Base-by-base conservation (phyloP, 1,140 invertebrate species). In the Oryzaephilus surinamensis region DNA sequence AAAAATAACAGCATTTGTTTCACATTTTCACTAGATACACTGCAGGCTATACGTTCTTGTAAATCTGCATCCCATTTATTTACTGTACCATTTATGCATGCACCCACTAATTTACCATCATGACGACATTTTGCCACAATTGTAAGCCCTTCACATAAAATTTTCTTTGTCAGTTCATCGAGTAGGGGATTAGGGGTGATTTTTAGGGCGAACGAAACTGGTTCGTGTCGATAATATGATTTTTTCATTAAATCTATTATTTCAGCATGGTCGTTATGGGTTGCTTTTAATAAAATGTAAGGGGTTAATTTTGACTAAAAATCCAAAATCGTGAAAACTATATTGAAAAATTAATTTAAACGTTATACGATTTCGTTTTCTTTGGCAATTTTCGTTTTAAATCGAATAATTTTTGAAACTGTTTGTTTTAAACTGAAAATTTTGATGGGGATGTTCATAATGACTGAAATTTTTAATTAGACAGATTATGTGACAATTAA, bases 1-100 rank as follows among this genome's bases (percentile, higher is more conserved):
- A 43, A 63, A 42, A 70, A 69, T 31, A 63, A 53, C 5, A 66
- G 38, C 11, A 67, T 32, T 18, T 63, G 53, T 14, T 45, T 50
- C 8, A 54, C 33, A 11, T 47, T 42, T 0, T 46, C 43, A 12
- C 42, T 28, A 3, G 56, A 46, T 20, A 58, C 51, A 6, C 43
- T 43, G 32, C 53, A 56, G 2, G 62, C 59, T 7, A 58, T 40
- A 27, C 55, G 46, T 13, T 56, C 57, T 17, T 55, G 26, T 8
- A 44, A 33, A 8, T 58, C 54, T 1, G 55, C 41, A 40, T 65
- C 61, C 52, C 50, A 57, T 1, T 45, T 45, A 34, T 43, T 47
- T 4, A 41, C 47, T 4, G 56, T 50, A 19, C 42, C 46, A 37
- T 69, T 70, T n/a, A 69, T 44, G 0, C 55, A 59, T 0, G 58